phyloP scores from a whole-genome alignment of 2,888 invertebrate species.

The Drosophila yooni region DNA sequence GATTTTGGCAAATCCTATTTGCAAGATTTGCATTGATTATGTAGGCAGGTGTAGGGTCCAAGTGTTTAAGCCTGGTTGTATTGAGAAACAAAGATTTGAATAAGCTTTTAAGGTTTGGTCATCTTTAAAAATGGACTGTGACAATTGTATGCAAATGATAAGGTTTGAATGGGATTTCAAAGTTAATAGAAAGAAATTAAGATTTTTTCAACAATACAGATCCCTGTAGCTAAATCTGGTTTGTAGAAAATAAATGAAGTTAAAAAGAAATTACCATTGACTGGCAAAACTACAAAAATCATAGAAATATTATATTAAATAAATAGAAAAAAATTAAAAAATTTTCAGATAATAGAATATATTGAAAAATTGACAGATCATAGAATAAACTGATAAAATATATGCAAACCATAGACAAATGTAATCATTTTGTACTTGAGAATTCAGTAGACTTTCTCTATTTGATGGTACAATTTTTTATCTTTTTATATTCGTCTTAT shows the following conservation, averaged over 20 bases:
- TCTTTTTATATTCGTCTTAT: not conserved
- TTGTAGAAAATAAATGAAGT: not conserved
- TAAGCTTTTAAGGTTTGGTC: not conserved
- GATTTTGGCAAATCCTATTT: conserved; percentile 42
- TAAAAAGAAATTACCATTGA: too few species aligned
- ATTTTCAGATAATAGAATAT: not conserved
- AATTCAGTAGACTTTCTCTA: not conserved
- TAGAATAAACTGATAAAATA: not conserved
- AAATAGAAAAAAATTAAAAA: not conserved
- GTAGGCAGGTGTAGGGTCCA: not conserved
- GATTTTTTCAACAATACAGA: too few species aligned
- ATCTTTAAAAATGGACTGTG: not conserved
- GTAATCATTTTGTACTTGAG: not conserved
- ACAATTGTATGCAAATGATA: not conserved
- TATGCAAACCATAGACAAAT: not conserved
- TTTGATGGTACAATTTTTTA: not conserved
- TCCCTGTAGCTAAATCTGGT: not conserved
- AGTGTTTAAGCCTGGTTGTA: not conserved
- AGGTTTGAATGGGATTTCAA: not conserved
- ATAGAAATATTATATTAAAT: not conserved
- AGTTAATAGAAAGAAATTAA: not conserved
- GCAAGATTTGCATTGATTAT: conserved; percentile 45
- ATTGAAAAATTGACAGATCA: not conserved
- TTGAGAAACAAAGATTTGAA: not conserved
- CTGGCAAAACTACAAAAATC: too few species aligned